These are phyloP conservation scores for Lates japonicus DNA, from an alignment of 2,797 vertebrate species.

Conservation along the genomic window DNA sequence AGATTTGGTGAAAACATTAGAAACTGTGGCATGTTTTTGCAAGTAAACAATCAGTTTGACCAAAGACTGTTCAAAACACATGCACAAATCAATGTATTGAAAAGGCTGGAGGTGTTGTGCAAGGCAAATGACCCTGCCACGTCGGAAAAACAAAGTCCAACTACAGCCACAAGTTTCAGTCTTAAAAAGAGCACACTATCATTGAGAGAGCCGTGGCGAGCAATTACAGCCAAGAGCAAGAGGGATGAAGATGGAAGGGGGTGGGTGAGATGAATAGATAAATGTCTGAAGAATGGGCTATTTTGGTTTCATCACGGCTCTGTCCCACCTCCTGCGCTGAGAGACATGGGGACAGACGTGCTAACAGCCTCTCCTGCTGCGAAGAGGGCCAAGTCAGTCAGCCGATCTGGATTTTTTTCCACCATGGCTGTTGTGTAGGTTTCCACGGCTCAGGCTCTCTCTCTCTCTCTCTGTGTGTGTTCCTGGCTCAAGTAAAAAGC, in stretches of 20 bases:
- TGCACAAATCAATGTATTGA: background rate
- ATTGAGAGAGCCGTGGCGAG: constrained; percentile 28
- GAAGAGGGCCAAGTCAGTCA: constrained; percentile 19
- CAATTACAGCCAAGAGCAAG: constrained; percentile 36
- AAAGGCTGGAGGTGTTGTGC: background rate
- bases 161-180: constrained; percentile 15
- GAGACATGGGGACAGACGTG: constrained; percentile 22
- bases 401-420: constrained; percentile 1
- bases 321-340: constrained; percentile 32
- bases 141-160: background rate
- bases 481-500: constrained; percentile 36
- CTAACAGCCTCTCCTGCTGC: constrained; percentile 33
- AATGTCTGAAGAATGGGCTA: constrained; percentile 43
- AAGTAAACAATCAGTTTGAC: background rate
- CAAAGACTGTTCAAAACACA: background rate
- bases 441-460: constrained; percentile 42
- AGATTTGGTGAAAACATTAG: background rate
- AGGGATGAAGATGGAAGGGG: constrained; percentile 41
- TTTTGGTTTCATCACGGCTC: constrained; percentile 24
- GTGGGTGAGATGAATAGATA: constrained; percentile 51
- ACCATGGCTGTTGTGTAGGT: constrained; percentile 30
- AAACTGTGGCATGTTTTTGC: background rate
- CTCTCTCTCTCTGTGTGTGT: too few relatives aligned
- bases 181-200: constrained; percentile 1
- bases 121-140: background rate